Percentiles rank a stretch among this genome's conserved stretches.
Evolutionary conservation across 2,888 invertebrate genomes (phyloP).

Genomic region (Toxonevra muliebris): DNA sequence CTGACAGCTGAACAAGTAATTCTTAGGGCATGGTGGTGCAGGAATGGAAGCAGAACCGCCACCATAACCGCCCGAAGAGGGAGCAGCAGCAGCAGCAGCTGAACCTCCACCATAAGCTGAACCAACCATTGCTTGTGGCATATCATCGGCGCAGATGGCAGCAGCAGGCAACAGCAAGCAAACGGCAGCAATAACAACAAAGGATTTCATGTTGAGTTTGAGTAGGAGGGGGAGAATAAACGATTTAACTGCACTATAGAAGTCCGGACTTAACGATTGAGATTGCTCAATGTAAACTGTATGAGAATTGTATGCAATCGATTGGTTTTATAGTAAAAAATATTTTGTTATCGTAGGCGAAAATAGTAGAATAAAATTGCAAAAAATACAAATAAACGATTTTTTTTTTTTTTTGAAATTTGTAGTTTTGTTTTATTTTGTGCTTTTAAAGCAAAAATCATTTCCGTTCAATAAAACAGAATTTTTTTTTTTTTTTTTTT

Average conservation of each 20-base stretch:
- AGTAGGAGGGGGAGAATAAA: not conserved
- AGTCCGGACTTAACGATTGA: not conserved
- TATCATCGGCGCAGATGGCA: slow-evolving; percentile 14
- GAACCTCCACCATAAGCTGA: slow-evolving; percentile 24
- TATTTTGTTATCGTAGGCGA: too few species aligned
- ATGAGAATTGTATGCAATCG: not conserved
- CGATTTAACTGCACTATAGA: not conserved
- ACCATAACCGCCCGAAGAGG: slow-evolving; percentile 1
- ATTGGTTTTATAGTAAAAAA: slow-evolving; percentile 23
- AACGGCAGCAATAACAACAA: slow-evolving; percentile 11
- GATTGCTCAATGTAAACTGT: slow-evolving; percentile 24
- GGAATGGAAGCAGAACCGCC: slow-evolving; percentile 17
- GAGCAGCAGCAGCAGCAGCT: slow-evolving; percentile 4
- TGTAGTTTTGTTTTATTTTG: too few species aligned
- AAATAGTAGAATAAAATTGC: too few species aligned
- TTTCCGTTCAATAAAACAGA: too few species aligned
- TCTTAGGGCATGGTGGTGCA: slow-evolving; percentile 34
- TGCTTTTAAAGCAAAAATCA: too few species aligned
- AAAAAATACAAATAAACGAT: too few species aligned
- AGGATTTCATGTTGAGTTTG: slow-evolving; percentile 27
- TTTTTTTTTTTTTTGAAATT: too few species aligned
- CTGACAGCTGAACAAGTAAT: slow-evolving; percentile 39
- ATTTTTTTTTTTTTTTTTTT: too few species aligned
- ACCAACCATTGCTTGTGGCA: slow-evolving; percentile 5
- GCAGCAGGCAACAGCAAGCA: slow-evolving; percentile 18